phyloP scores from a whole-genome alignment of 2,797 vertebrate species.

The Alca torda region DNA sequence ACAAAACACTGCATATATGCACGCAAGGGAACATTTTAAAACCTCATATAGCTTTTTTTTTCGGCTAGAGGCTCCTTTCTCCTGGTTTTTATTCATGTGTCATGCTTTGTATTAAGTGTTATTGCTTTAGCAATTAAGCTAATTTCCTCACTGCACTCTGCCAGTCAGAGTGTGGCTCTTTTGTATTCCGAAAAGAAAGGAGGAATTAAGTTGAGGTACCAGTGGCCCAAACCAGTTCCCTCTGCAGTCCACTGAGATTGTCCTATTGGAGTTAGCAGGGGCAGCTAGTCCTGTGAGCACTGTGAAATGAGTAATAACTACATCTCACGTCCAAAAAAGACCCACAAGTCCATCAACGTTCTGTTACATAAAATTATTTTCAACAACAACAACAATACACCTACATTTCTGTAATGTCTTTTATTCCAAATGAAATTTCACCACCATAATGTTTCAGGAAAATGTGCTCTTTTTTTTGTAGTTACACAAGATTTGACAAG shows the following conservation, averaged over 20 bases:
- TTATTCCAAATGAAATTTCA: slow-evolving; percentile 45
- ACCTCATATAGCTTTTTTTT: neutral
- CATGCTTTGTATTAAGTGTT: slow-evolving; percentile 31
- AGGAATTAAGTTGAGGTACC: neutral
- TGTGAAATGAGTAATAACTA: neutral
- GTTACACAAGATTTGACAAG: slow-evolving; percentile 58
- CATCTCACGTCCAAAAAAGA: neutral
- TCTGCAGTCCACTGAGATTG: neutral
- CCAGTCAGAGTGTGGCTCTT: slow-evolving; percentile 31
- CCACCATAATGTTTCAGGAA: neutral
- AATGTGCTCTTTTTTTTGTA: slow-evolving; percentile 9
- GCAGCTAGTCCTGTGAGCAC: neutral
- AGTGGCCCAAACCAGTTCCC: neutral
- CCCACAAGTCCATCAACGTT: slow-evolving; percentile 5
- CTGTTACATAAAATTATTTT: slow-evolving; percentile 52
- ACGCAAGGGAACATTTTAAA: slow-evolving; percentile 35
- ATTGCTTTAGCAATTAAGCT: slow-evolving; percentile 48
- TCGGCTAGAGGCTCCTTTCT: slow-evolving; percentile 40
- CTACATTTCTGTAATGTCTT: slow-evolving; percentile 49
- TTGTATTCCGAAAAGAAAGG: slow-evolving; percentile 27
- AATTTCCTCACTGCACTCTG: slow-evolving; percentile 48
- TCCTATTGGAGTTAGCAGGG: neutral
- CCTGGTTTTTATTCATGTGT: neutral
- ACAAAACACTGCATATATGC: slow-evolving; percentile 53
- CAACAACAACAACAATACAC: slow-evolving; percentile 46